Evolutionary conservation across 2,797 vertebrate genomes (phyloP).

Genomic region (Ptychadena robeensis): DNA sequence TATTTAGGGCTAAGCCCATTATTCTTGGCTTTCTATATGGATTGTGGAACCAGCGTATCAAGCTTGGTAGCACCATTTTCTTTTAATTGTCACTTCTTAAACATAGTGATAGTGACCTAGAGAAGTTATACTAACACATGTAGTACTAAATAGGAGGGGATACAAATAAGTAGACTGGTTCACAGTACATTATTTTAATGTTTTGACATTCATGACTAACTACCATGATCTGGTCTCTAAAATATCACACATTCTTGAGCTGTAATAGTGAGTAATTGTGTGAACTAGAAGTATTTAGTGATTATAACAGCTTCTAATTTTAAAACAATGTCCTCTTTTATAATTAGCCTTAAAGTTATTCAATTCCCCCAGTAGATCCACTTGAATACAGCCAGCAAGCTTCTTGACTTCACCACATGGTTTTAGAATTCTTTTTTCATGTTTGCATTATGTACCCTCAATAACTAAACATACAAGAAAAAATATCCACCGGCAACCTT

Average conservation of each 20-base stretch:
- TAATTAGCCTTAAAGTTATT: background rate
- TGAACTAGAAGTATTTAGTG: background rate
- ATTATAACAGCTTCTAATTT: background rate
- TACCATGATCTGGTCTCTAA: no score
- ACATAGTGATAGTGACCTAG: no score
- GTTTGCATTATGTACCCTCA: background rate
- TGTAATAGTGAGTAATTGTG: background rate
- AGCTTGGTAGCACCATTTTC: no score
- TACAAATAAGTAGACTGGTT: background rate
- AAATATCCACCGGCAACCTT: constrained; percentile 1
- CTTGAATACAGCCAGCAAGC: background rate
- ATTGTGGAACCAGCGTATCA: no score
- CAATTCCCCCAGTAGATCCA: background rate
- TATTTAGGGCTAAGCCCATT: no score
- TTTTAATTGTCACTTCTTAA: no score
- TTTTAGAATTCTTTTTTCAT: background rate
- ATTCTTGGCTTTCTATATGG: no score
- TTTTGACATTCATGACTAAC: background rate
- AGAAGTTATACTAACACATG: no score
- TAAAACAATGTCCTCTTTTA: background rate
- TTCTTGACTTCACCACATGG: background rate
- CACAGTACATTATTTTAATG: background rate
- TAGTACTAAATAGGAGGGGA: background rate
- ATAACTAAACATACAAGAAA: background rate
- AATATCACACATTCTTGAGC: background rate